These are phyloP conservation scores for Pseudococcus jackbeardsleyi DNA, from an alignment of 2,888 invertebrate genomes.

Conservation along the genomic window DNA sequence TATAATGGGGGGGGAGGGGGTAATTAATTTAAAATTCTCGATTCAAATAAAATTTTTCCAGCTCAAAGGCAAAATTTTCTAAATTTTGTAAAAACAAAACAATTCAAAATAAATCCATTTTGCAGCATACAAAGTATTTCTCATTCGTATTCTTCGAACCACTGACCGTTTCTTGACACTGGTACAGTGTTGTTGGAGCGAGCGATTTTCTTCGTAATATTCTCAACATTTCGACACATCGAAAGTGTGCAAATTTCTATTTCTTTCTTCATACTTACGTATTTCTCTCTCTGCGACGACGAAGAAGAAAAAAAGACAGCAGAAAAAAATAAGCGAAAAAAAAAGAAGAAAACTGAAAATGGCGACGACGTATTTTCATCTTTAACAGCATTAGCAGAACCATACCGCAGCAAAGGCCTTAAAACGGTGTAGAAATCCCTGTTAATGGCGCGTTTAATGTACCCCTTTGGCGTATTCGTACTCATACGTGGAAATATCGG, in stretches of 20 bases:
- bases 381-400: neutral
- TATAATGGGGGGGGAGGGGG: too few relatives aligned
- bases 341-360: neutral
- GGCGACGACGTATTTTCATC: slow-evolving; percentile 7
- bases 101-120: too few relatives aligned
- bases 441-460: slow-evolving; percentile 53
- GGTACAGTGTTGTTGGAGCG: neutral
- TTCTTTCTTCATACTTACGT: neutral
- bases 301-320: neutral
- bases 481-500: neutral
- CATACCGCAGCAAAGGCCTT: slow-evolving; percentile 11
- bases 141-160: slow-evolving; percentile 7
- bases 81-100: too few relatives aligned
- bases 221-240: slow-evolving; percentile 29
- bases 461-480: neutral
- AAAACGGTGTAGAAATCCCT: slow-evolving; percentile 23
- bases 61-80: too few relatives aligned
- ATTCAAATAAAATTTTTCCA: too few relatives aligned
- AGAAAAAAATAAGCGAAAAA: neutral
- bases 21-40: too few relatives aligned
- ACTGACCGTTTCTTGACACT: neutral
- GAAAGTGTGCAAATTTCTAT: slow-evolving; percentile 30
- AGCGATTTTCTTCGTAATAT: slow-evolving; percentile 11
- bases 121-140: neutral
- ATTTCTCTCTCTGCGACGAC: neutral